Evolutionary conservation across 2,888 invertebrate genomes (phyloP), one percentile per base, ranked within the genome.

Genomic region (Cantharis nigra): DNA sequence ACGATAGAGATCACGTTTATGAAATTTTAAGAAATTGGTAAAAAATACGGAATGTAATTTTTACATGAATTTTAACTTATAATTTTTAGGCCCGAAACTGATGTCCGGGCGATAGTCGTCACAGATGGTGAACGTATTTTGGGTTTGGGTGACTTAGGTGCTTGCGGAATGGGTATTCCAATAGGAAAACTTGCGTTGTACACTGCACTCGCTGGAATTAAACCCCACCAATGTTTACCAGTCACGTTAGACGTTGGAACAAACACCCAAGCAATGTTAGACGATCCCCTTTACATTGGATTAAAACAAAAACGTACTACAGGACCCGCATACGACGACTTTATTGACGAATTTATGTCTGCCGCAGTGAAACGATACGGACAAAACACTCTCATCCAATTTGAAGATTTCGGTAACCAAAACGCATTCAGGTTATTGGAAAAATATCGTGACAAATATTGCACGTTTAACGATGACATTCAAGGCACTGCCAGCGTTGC

Each of bases 401-500:
- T 99, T 90, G 99, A 99, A 90, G 99, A 99, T 90, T 99, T 99
- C 88, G 99, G 95, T 73, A 99, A 99, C 87, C 92, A 95, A 10
- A 99, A 99, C 89, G 99, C 99, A 7, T 99, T 99, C 91, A 91
- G 96, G 49, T 90, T 99, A 74, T 90, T 99, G 80, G 94, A 93
- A 84, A 97, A 96, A 87, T 99, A 99, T 89, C 92, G 97, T 64
- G 90, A 96, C 84, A 87, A 92, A 85, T 95, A 96, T 89, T 99
- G 98, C 89, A 98, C 97, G 13, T 99, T 99, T 90, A 99, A 99
- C 90, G 99, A 99, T 88, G 99, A 99, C 88, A 99, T 99, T 87
- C 98, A 99, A 88, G 98, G 98, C 85, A 98, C 98, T 4, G 99
- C 99, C 3, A 91, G 97, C 5, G 99, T 99, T 16, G 98, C 98